phyloP scores from a whole-genome alignment of 2,113 vertebrate species.

The Dicaeum eximium region DNA sequence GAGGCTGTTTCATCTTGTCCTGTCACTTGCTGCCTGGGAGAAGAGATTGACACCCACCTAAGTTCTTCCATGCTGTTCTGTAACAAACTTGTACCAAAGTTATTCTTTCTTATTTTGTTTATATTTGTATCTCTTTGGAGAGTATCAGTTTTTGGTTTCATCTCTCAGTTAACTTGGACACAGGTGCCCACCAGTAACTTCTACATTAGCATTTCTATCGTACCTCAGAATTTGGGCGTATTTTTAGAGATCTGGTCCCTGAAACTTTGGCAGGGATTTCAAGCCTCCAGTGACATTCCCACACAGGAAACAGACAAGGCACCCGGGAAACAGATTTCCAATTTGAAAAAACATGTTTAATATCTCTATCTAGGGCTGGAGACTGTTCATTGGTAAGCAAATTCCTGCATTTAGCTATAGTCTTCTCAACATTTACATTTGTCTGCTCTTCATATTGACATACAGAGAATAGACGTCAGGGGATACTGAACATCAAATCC shows the following conservation, averaged over 20 bases:
- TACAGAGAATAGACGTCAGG: accelerated
- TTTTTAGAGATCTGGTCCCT: background rate
- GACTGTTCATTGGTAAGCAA: background rate
- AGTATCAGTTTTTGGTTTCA: background rate
- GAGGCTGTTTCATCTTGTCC: background rate
- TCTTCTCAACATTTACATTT: background rate
- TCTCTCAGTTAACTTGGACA: background rate
- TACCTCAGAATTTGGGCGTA: background rate
- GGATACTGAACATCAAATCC: background rate
- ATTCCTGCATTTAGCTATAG: background rate
- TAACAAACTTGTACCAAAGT: background rate
- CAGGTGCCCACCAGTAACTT: background rate
- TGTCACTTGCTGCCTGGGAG: background rate
- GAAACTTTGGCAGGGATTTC: background rate
- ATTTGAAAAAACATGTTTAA: background rate
- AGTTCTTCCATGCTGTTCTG: background rate
- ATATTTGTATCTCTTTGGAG: background rate
- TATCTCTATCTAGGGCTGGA: background rate
- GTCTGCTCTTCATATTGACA: background rate
- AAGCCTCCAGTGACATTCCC: background rate
- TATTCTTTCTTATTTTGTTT: background rate
- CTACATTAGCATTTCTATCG: background rate
- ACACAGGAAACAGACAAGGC: background rate
- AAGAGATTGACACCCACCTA: background rate
- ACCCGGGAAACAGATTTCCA: background rate